Base-by-base conservation (phyloP, 2,888 invertebrate species). In the Morpho helenor region DNA sequence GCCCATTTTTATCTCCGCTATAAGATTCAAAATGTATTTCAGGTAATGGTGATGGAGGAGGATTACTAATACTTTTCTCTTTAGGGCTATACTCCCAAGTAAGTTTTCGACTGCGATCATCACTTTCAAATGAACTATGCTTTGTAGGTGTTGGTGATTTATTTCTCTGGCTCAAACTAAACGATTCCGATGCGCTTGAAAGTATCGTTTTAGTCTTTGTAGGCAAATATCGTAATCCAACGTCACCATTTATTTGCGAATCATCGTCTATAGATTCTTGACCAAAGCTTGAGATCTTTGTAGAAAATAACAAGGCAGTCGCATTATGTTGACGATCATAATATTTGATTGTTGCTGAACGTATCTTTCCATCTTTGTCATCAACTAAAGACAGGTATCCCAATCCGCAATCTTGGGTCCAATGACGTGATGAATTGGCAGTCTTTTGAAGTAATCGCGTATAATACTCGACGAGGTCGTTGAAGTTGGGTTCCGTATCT, bases 1-100 rank as follows among this genome's bases (percentile, higher is more conserved):
- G 76, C 70, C 76, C 82, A 70, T 77, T 79, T 69, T 80, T 79
- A 59, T 86, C 83, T 65, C 82, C 82, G 59, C 93, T 93, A 72
- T 86, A 91, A 63, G 92, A 91, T 75, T 92, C 91, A 74, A 91
- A 91, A 71, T 91, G 84, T 71, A 91, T 88, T 71, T 88, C 87
- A 52, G 89, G 87, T 62, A 81, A 71, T 66, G 75, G 70, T 66
- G 73, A 63, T 63, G 82, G 78, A 71, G 77, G 74, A 65, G 87
- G 82, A 68, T 81, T 86, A 70, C 79, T 73, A 64, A 90, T 88
- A 64, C 81, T 81, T 72, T 89, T 43, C 23, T 55, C 49, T 31
- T 79, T 73, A 65, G 91, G 89, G 65, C 80, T 81, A 72, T 90
- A 88, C 76, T 84, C 84, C 90, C 89, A 91, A 63, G 81, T 82